Evolutionary conservation across 2,888 invertebrate species (phyloP).

Genomic region (Nymphalis polychloros): DNA sequence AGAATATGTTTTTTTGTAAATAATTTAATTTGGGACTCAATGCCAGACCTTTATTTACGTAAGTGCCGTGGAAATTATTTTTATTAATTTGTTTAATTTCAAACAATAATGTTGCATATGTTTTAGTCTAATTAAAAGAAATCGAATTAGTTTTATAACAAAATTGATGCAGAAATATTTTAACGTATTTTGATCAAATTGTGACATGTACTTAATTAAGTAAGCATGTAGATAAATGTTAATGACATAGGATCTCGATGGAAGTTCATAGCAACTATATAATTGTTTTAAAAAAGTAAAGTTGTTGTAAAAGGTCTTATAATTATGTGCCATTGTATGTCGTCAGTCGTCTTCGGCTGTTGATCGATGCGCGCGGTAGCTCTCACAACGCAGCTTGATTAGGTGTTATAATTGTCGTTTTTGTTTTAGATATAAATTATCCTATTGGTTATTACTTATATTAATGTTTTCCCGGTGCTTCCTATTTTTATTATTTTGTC

Average conservation of each 20-base stretch:
- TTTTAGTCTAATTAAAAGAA: neutral
- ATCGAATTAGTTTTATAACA: neutral
- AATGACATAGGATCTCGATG: conserved; percentile 7
- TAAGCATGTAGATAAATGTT: conserved; percentile 23
- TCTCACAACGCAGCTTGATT: conserved; percentile 12
- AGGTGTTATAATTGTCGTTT: conserved; percentile 44
- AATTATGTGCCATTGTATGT: conserved; percentile 26
- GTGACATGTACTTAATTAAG: conserved; percentile 18
- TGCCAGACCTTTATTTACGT: conserved; percentile 57
- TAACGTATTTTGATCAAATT: conserved; percentile 4
- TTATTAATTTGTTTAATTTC: conserved; percentile 7
- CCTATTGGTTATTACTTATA: conserved; percentile 61
- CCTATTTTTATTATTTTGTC: conserved; percentile 73
- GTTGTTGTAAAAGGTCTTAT: conserved; percentile 12
- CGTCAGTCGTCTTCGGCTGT: conserved; percentile 12
- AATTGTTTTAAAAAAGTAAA: conserved; percentile 11
- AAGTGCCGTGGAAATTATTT: conserved; percentile 14
- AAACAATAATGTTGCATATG: conserved; percentile 1
- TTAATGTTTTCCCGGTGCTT: conserved; percentile 75
- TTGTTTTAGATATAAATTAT: conserved; percentile 58
- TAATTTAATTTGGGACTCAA: conserved; percentile 55
- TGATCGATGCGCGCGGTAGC: conserved; percentile 13
- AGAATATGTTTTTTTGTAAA: conserved; percentile 49
- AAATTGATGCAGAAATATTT: neutral
- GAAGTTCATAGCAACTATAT: conserved; percentile 15